Evolutionary conservation across 2,888 invertebrate genomes (phyloP), one percentile per base, ranked within the genome.

Genomic region (Epinotia nisella): DNA sequence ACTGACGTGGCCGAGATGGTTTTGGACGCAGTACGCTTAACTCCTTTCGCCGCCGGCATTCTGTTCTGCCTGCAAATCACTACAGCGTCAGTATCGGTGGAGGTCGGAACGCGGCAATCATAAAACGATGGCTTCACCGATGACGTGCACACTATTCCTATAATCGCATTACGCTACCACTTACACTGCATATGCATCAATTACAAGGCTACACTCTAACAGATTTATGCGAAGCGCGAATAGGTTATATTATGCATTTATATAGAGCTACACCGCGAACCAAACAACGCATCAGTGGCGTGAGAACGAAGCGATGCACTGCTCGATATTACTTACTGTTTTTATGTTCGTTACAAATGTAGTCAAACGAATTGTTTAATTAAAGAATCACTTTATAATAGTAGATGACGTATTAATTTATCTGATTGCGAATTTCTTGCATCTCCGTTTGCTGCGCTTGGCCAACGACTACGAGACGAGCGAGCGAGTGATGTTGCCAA

Each of bases 181-280:
- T 85, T 85, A 78, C 81, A 80, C 82, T 85, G 85, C 84, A 85
- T 84, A 85, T 89, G 87, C 87, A 88, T 85, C 87, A 88, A 87
- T 87, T 85, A 88, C 89, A 90, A 91, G 88, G 91, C 86, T 90
- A 87, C 81, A 83, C 83, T 87, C 85, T 87, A 87, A 87, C 85
- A 89, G 89, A 90, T 90, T 90, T 89, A 90, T 88, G 90, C 87
- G 84, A 87, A 89, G 83, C 87, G 86, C 83, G 87, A 83, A 88
- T 90, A 93, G 93, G 93, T 93, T 93, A 93, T 91, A 91, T 89
- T 91, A 91, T 90, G 92, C 91, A 87, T 92, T 92, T 90, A 85
- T 92, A 91, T 90, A 92, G 82, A 88, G 89, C 88, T 90, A 86
- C 90, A 90, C 90, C 81, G 80, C 77, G 85, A 87, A 85, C 86